Evolutionary conservation across 92 coral and sea anemone genomes (phyloP), one percentile per base, ranked within the genome.

Genomic region (Metridium senile): DNA sequence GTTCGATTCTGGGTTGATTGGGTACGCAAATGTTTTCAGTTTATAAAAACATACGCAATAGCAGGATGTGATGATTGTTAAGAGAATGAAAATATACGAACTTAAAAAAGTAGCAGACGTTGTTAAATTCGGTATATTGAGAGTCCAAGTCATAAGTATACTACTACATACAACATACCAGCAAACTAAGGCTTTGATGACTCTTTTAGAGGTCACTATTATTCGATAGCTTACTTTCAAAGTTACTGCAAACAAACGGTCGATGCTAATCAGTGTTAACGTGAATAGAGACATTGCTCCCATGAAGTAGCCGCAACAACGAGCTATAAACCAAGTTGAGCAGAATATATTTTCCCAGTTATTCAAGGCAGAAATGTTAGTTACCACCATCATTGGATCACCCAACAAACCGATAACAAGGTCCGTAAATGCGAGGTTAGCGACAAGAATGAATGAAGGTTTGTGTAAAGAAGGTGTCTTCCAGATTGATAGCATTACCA

Each of bases 391-490:
- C 18, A 66, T 11, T 23, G 82, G 63, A 19, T 77, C 72, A 7
- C 62, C 63, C 22, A 77, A 2, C 18, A 30, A 8, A 21, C 82
- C 82, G 21, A 30, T 53, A 9, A 64, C 18, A 21, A 66, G 47
- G n/a, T 77, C 82, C 1, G 82, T 28, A 11, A 66, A 25, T 1
- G 76, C 76, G 6, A 72, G 66, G 45, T 18, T 72, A 10, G 75
- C 75, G 1, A 70, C 7, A 11, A 70, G 62, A 0, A 70, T 51
- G 62, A 22, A 70, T 13, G 75, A 70, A 26, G 75, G 63, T 19
- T 51, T 70, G 62, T 70, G 75, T 9, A 70, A 56, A 11, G 75
- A 46, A 20, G 75, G 61, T 18, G 75, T 70, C 45, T 70, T 70
- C 75, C 75, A 70, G 39, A 52, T 51, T 25, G 75, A 47, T 63